Base-by-base conservation (phyloP, 2,797 vertebrate species). In the Sebastiscus albofasciatus region DNA sequence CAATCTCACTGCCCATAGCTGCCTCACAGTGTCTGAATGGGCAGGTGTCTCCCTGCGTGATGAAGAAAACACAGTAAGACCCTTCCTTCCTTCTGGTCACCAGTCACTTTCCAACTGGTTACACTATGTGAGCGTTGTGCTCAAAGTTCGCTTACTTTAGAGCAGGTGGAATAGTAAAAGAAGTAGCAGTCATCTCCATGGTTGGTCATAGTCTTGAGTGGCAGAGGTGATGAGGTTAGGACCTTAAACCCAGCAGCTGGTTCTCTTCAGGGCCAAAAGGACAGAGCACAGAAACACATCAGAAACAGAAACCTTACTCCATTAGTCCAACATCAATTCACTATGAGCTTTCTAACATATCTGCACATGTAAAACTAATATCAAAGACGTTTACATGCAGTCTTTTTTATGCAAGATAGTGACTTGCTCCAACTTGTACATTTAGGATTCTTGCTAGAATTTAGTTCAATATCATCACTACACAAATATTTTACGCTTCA, bases 111-210 rank as follows among this genome's bases (percentile, higher is more conserved):
- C 13, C n/a, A 22, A n/a, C 27, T 14, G 7, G 59, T 16, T 11
- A 42, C 18, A 56, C 8, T n/a, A 2, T 26, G 36, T 20, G 13
- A 61, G 6, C 4, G 22, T 1, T 14, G 46, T 27, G 22, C 3
- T 67, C 4, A 31, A 27, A 27, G 1, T 14, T 59, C 3, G 3
- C 87, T 81, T 89, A 98, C 98, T 96, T 99, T 99, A 62, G 93
- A 90, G 88, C 98, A 99, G 0, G 96, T 98, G 31, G 98, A 99
- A 88, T 99, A 99, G 95, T 98, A 99, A 87, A 92, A 99, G 92
- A 99, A 99, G 93, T 98, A 99, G 96, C 98, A 99, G 93, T 99
- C 98, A 66, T 99, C 97, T 92, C 97, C 97, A 93, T 97, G 94
- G 90, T 96, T 96, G 87, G 96, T 95, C 98, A 99, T 99, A 83